Conservation (phyloP, 2,797 vertebrate species). For the Geotrypetes seraphini region DNA sequence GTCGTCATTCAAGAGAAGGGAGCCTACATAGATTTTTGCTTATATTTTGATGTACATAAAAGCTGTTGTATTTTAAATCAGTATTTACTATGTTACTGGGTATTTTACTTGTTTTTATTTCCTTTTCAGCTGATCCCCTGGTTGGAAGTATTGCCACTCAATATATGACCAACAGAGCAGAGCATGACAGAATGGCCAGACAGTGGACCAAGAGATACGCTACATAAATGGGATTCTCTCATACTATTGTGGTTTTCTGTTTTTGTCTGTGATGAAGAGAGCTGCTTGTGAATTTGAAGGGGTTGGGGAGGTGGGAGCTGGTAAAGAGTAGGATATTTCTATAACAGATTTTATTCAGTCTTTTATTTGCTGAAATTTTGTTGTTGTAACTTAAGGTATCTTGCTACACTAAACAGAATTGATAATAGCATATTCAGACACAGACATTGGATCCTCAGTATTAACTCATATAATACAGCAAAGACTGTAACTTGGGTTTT, state of each 20-base stretch:
- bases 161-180: constrained; percentile 91
- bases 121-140: constrained; percentile 75
- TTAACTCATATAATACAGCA: constrained; percentile 48
- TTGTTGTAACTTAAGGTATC: constrained; percentile 77
- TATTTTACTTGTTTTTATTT: no score
- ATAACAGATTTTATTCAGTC: constrained; percentile 78
- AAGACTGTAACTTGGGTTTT: constrained; percentile 48
- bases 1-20: no score
- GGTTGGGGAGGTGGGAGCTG: constrained; percentile 48
- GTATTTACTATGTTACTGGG: no score
- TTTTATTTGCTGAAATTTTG: constrained; percentile 75
- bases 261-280: constrained; percentile 58
- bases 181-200: constrained; percentile 92
- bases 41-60: no score
- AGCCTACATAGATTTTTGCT: no score
- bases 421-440: constrained; percentile 63
- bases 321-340: constrained; percentile 75
- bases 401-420: constrained; percentile 66
- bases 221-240: constrained; percentile 61
- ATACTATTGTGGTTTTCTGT: constrained; percentile 39
- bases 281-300: constrained; percentile 55
- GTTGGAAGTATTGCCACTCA: constrained; percentile 95
- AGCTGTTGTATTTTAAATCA: no score
- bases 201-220: constrained; percentile 94
- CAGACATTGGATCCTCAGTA: constrained; percentile 51